A percentile compares a stretch with the other conserved stretches of the same genome.
phyloP scores from a whole-genome alignment of 2,113 vertebrate genomes.

The Callithrix jacchus region DNA sequence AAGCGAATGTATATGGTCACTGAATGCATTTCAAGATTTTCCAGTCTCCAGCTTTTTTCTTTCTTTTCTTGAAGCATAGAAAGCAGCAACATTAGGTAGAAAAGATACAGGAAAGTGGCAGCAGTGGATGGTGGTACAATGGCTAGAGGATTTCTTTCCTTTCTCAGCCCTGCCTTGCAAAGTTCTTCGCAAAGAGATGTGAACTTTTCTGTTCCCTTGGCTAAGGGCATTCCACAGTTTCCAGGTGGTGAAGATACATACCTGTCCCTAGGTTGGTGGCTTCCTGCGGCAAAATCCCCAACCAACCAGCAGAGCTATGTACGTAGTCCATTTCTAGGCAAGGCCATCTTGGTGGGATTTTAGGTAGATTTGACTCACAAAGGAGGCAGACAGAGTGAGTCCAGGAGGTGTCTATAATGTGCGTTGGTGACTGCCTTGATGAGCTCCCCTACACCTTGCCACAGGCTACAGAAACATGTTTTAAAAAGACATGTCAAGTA shows the following conservation, averaged over 20 bases:
- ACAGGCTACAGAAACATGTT: background rate
- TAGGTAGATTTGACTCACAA: background rate
- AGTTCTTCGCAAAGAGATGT: background rate
- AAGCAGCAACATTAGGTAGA: background rate
- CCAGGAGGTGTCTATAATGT: background rate
- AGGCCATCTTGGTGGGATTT: background rate
- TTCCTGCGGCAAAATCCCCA: background rate
- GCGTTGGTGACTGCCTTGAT: no score
- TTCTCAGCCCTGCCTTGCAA: background rate
- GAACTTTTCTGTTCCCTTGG: background rate
- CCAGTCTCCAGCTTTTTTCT: background rate
- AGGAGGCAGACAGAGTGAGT: background rate
- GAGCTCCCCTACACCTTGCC: no score
- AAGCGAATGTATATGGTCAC: background rate
- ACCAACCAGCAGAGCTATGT: background rate
- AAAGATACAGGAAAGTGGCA: background rate
- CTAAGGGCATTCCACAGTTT: background rate
- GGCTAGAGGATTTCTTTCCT: background rate
- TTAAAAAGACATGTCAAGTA: background rate
- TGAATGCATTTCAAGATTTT: conserved; percentile 40
- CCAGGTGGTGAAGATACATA: background rate
- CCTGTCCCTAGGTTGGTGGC: background rate
- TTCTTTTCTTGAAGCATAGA: background rate
- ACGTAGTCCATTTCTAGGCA: background rate
- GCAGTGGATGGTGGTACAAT: background rate